These are phyloP conservation scores for Isaurus tuberculatus DNA, from an alignment of 92 coral and sea anemone genomes.

Conservation along the genomic window DNA sequence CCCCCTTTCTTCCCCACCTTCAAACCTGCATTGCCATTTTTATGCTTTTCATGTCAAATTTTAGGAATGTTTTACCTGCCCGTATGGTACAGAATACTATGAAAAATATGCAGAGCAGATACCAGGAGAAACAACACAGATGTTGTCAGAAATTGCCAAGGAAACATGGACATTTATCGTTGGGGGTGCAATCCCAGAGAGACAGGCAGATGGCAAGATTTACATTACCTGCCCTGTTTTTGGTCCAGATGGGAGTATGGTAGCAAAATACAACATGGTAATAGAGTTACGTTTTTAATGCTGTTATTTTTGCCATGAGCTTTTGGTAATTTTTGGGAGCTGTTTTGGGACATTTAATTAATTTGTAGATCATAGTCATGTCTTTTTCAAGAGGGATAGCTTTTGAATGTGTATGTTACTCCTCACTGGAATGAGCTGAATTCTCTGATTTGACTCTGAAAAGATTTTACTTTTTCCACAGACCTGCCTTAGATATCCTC, in stretches of 20 bases:
- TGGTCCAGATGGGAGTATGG: constrained; percentile 88
- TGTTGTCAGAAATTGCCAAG: constrained; percentile 87
- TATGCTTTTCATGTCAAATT: not conserved
- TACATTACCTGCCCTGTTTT: constrained; percentile 86
- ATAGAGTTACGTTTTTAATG: not conserved
- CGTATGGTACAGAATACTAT: constrained; percentile 96
- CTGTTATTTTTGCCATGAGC: too few species aligned
- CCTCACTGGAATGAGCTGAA: too few species aligned
- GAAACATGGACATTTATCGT: constrained; percentile 82
- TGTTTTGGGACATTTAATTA: too few species aligned
- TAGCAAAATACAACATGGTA: constrained; percentile 92
- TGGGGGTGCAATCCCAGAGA: constrained; percentile 97
- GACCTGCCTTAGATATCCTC: too few species aligned
- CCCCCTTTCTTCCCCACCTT: too few species aligned
- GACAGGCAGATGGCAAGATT: constrained; percentile 76
- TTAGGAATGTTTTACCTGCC: constrained; percentile 96
- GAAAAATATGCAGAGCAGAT: constrained; percentile 94
- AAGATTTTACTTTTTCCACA: too few species aligned
- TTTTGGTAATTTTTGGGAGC: too few species aligned
- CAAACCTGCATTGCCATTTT: not conserved
- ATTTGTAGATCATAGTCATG: too few species aligned
- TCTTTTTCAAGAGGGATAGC: too few species aligned
- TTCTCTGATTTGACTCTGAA: too few species aligned
- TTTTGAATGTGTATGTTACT: too few species aligned
- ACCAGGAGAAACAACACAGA: constrained; percentile 89